phyloP scores from a whole-genome alignment of 2,113 vertebrate genomes.

The Oophaga pumilio region DNA sequence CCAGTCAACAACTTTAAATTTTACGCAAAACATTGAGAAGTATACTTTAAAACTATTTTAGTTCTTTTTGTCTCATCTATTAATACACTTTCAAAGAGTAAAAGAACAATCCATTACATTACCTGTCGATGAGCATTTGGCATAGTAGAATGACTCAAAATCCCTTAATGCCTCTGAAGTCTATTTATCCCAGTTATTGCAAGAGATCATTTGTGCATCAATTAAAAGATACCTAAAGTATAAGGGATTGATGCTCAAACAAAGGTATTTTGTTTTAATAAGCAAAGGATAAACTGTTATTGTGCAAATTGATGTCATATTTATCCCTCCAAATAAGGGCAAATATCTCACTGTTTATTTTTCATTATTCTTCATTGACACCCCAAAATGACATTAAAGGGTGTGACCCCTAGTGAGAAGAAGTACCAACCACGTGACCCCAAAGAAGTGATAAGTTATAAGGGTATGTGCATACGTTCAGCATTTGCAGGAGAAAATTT shows the following conservation, averaged over 20 bases:
- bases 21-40: background rate
- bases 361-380: background rate
- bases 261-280: background rate
- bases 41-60: background rate
- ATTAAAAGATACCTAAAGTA: conserved; percentile 13
- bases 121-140: conserved; percentile 2
- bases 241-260: background rate
- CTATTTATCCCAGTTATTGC: conserved; percentile 23
- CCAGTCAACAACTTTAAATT: too few relatives aligned
- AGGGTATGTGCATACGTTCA: too few relatives aligned
- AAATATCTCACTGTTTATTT: background rate
- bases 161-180: background rate
- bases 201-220: conserved; percentile 9
- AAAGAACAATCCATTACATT: conserved; percentile 25
- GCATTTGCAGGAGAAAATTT: too few relatives aligned
- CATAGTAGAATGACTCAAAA: background rate
- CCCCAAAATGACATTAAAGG: background rate
- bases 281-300: background rate
- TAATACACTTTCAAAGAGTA: background rate
- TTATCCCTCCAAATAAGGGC: background rate
- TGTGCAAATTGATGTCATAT: background rate
- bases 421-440: too few relatives aligned
- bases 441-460: too few relatives aligned
- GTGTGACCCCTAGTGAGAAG: too few relatives aligned
- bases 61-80: background rate